phyloP scores from a whole-genome alignment of 2,888 invertebrate species.

The Drosophila demipolita region DNA sequence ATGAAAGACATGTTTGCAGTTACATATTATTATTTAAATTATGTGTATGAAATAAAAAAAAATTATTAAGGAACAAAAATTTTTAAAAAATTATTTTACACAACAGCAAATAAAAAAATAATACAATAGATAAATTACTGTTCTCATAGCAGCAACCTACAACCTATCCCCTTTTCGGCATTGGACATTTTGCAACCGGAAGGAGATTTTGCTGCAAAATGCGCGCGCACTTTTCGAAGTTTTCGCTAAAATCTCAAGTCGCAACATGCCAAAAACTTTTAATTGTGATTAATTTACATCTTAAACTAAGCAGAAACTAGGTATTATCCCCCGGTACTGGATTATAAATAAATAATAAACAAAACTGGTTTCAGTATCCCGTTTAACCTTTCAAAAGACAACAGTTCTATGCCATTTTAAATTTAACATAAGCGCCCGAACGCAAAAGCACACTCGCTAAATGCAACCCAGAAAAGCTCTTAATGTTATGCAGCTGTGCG shows the following conservation, averaged over 20 bases:
- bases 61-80: background rate
- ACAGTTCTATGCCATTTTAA: conserved; percentile 22
- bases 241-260: background rate
- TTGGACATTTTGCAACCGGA: background rate
- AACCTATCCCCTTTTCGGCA: background rate
- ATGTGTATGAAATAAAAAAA: background rate
- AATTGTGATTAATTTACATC: background rate
- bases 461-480: conserved; percentile 67
- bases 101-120: background rate
- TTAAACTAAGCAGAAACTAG: conserved; percentile 32
- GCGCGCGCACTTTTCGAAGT: background rate
- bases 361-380: conserved; percentile 35
- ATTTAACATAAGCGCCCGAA: conserved; percentile 23
- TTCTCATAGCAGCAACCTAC: background rate
- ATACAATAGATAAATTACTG: background rate
- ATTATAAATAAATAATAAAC: conserved; percentile 25
- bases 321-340: conserved; percentile 27
- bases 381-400: conserved; percentile 17
- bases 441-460: conserved; percentile 30
- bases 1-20: background rate
- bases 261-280: background rate
- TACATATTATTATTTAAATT: too few relatives aligned
- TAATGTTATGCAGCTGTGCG: conserved; percentile 10
- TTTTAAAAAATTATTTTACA: too few relatives aligned
- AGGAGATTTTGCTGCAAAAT: background rate